phyloP scores from a whole-genome alignment of 2,113 vertebrate species.

The Prinia subflava region DNA sequence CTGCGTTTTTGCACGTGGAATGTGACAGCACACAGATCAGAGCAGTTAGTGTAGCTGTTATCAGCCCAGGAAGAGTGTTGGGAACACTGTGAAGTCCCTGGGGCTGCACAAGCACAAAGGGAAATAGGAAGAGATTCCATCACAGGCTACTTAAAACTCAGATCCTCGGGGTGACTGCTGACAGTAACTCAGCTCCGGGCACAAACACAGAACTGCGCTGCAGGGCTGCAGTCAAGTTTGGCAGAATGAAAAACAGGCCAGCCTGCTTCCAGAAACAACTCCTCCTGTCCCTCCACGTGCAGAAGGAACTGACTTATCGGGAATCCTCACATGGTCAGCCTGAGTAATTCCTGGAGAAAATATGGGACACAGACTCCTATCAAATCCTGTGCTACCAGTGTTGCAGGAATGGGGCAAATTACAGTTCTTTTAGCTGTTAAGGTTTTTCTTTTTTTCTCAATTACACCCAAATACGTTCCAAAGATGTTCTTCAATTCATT shows the following conservation, averaged over 20 bases:
- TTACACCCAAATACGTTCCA: background rate
- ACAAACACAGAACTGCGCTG: background rate
- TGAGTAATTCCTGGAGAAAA: background rate
- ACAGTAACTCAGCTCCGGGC: no score
- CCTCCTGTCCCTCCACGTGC: background rate
- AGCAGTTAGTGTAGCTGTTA: background rate
- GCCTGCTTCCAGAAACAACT: background rate
- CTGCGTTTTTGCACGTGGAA: background rate
- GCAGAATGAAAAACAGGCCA: background rate
- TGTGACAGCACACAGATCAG: background rate
- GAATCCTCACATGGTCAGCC: background rate
- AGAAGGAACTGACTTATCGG: background rate
- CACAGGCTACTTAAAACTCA: background rate
- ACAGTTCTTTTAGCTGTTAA: background rate
- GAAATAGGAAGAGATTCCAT: background rate
- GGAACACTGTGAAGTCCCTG: background rate
- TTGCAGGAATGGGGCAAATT: background rate
- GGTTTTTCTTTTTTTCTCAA: background rate
- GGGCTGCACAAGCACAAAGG: background rate
- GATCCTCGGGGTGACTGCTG: background rate
- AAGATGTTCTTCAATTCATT: background rate
- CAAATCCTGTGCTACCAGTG: background rate
- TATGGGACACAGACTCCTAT: background rate
- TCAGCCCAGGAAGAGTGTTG: background rate
- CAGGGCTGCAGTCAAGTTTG: background rate